These are phyloP conservation scores for Bungarus multicinctus DNA, from an alignment of 2,113 vertebrate genomes.

Conservation along the genomic window DNA sequence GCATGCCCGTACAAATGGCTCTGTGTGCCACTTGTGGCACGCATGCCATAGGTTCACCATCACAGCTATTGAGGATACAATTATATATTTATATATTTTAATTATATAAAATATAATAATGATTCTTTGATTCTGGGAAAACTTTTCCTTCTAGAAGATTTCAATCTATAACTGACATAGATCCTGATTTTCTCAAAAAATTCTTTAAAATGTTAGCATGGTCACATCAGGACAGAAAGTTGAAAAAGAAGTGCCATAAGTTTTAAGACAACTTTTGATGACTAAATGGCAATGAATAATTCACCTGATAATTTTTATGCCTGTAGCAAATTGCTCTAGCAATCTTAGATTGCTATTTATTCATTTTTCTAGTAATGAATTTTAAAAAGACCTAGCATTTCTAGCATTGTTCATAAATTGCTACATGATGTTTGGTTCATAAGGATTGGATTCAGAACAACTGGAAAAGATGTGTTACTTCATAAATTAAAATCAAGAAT, in stretches of 20 bases:
- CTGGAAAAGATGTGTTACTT: neutral
- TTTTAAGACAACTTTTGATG: neutral
- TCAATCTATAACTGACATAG: neutral
- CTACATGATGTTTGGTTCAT: neutral
- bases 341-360: neutral
- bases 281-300: neutral
- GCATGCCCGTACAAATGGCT: too few relatives aligned
- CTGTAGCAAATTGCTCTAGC: neutral
- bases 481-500: neutral
- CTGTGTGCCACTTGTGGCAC: too few relatives aligned
- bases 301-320: conserved; percentile 8
- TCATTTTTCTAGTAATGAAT: neutral
- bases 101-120: neutral
- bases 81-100: neutral
- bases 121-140: neutral
- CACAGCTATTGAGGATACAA: neutral
- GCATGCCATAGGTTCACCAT: too few relatives aligned
- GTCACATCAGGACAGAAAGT: neutral
- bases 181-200: neutral
- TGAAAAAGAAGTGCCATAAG: neutral
- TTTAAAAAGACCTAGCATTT: neutral
- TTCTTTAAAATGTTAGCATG: neutral
- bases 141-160: neutral
- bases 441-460: neutral
- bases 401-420: neutral